phyloP scores from a whole-genome alignment of 2,888 invertebrate species.

The Drosophila rubida region DNA sequence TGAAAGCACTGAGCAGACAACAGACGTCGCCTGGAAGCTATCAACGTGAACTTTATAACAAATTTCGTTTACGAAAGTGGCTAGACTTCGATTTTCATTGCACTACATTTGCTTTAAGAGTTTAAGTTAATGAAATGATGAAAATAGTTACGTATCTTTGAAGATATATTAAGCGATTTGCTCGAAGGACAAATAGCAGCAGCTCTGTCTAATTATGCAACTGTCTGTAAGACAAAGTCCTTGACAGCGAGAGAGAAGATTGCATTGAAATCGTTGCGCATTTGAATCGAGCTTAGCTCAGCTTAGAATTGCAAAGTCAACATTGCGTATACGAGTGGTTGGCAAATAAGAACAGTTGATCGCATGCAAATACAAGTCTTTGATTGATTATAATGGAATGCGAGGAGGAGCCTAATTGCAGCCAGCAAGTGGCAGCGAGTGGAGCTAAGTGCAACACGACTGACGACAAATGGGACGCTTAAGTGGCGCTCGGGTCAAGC shows the following conservation, averaged over 20 bases:
- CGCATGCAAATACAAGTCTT: not conserved
- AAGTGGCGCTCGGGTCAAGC: conserved; percentile 59
- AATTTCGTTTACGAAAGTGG: no score
- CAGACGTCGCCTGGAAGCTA: not conserved
- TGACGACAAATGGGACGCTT: conserved; percentile 6
- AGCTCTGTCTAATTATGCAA: no score
- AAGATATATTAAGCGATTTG: no score
- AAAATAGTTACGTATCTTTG: no score
- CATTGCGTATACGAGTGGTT: not conserved
- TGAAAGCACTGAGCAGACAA: not conserved
- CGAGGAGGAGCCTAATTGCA: conserved; percentile 21
- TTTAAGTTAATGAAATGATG: no score
- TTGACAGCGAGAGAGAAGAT: no score
- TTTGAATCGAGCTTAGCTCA: not conserved
- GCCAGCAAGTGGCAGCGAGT: not conserved
- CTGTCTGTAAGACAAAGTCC: no score
- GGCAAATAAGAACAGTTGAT: not conserved
- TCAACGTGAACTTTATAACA: not conserved
- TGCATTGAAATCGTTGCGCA: no score
- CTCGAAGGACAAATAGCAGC: no score
- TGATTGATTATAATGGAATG: conserved; percentile 8
- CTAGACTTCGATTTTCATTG: no score
- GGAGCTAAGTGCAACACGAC: not conserved
- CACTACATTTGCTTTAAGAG: no score
- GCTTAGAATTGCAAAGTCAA: not conserved